Conservation (phyloP, 1,140 invertebrate genomes). For the Paraescarpia echinospica region DNA sequence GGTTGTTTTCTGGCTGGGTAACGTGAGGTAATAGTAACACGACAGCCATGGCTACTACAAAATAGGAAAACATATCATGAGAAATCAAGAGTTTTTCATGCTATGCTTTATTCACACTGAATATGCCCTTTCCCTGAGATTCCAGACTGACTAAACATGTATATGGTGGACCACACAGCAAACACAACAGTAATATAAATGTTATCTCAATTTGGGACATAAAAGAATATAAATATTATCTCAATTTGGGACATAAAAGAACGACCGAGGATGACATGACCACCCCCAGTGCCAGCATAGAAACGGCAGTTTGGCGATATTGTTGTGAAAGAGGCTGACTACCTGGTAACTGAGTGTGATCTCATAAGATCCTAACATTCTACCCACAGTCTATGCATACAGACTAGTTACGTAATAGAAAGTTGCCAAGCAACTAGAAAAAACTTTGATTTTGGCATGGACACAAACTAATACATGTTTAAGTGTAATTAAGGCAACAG, state of each 20-base stretch:
- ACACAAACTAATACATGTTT: too few relatives aligned
- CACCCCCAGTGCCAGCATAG: too few relatives aligned
- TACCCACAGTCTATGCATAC: neutral
- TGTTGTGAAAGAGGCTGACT: too few relatives aligned
- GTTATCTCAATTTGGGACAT: too few relatives aligned
- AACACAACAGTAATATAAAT: neutral
- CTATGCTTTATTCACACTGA: neutral
- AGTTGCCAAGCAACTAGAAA: neutral
- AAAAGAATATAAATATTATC: too few relatives aligned
- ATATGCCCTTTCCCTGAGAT: neutral
- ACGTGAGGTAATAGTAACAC: neutral
- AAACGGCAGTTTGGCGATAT: neutral
- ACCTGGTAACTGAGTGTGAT: too few relatives aligned
- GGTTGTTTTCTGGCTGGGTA: neutral
- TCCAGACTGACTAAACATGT: neutral
- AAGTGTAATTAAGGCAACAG: too few relatives aligned
- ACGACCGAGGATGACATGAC: too few relatives aligned
- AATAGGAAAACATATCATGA: neutral
- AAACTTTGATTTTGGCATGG: too few relatives aligned
- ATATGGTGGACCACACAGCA: too few relatives aligned
- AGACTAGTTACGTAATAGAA: neutral
- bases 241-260: too few relatives aligned
- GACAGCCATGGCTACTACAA: neutral
- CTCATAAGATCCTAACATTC: too few relatives aligned
- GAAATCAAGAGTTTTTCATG: neutral